phyloP scores from a whole-genome alignment of 2,797 vertebrate species.

The Agapornis canus region DNA sequence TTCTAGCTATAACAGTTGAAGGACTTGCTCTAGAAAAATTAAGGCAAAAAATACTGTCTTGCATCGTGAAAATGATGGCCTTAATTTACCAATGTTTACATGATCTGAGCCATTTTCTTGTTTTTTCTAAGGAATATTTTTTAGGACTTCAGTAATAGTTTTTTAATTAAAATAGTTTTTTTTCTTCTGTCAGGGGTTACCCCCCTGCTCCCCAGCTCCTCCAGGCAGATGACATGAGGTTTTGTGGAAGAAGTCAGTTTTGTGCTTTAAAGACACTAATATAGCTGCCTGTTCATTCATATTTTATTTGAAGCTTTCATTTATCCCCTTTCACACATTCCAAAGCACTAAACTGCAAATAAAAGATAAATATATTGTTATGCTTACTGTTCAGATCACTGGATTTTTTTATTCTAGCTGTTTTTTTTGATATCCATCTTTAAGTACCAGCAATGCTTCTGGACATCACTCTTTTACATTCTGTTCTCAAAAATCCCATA shows the following conservation, averaged over 20 bases:
- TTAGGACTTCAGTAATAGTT: not conserved
- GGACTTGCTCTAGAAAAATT: not conserved
- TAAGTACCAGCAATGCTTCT: not conserved
- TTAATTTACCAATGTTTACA: not conserved
- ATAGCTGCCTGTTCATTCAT: not conserved
- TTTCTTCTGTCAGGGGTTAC: not conserved
- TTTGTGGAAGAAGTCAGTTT: not conserved
- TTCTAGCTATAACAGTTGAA: not conserved
- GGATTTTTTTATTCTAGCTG: not conserved
- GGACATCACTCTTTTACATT: not conserved
- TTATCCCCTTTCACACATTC: not conserved
- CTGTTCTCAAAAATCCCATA: not conserved
- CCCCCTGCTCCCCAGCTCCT: not conserved
- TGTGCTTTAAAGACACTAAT: not conserved
- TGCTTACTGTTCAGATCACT: not conserved
- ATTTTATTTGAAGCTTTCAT: not conserved
- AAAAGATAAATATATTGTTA: not conserved
- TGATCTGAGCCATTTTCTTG: not conserved
- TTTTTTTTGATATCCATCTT: not conserved
- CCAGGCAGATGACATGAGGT: not conserved
- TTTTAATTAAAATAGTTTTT: no score
- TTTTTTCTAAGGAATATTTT: not conserved
- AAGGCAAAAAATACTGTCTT: not conserved
- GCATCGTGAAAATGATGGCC: not conserved
- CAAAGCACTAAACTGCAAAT: not conserved